A percentile compares a stretch with the other conserved stretches of the same genome.
These are phyloP conservation scores for Podarcis raffonei DNA, from an alignment of 2,113 vertebrate species.

Conservation along the genomic window DNA sequence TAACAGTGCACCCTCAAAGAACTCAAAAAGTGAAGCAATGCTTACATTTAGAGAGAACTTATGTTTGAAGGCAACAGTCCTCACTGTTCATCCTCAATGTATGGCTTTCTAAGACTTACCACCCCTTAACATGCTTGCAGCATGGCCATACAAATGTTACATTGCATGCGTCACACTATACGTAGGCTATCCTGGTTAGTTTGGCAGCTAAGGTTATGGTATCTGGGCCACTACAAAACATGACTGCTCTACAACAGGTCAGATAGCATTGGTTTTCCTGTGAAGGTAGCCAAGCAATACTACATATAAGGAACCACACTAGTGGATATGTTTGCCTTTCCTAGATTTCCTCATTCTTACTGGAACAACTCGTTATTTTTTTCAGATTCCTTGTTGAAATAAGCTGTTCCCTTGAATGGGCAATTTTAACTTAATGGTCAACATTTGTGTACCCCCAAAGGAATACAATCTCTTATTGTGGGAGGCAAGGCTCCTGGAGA, in stretches of 20 bases:
- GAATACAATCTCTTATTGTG: background rate
- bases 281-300: background rate
- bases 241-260: background rate
- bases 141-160: background rate
- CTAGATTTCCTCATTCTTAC: background rate
- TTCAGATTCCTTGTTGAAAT: constrained; percentile 7
- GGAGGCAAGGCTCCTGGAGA: background rate
- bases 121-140: background rate
- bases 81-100: background rate
- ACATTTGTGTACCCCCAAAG: fast-evolving
- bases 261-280: background rate
- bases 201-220: background rate
- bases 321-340: background rate
- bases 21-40: background rate
- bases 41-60: background rate
- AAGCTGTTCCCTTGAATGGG: background rate
- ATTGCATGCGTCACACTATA: background rate
- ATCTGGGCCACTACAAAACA: background rate
- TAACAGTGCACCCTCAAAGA: no score
- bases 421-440: constrained; percentile 10
- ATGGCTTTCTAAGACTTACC: background rate
- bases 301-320: background rate
- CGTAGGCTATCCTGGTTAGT: background rate
- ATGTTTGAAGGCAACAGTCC: background rate
- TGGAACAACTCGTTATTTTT: background rate